A percentile compares a stretch with the other conserved stretches of the same genome.
Conservation (phyloP, 2,888 invertebrate genomes). For the Lycia hirtaria region DNA sequence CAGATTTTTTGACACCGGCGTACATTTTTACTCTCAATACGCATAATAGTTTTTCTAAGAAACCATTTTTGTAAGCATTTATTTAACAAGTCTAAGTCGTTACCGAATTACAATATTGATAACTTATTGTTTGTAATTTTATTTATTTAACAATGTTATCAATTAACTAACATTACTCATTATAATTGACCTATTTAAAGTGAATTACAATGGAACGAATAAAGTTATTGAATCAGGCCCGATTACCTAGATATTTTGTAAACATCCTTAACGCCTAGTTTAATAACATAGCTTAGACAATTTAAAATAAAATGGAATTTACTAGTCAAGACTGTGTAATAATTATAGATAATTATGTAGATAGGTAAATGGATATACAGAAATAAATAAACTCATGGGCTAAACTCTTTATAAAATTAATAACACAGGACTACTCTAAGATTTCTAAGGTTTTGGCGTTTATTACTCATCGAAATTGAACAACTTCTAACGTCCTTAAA, state of each 20-base stretch:
- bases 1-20: no score
- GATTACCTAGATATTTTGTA: slow-evolving; percentile 27
- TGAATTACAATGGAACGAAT: slow-evolving; percentile 20
- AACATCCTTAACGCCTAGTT: slow-evolving; percentile 31
- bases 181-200: slow-evolving; percentile 19
- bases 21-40: no score
- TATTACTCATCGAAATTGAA: no score
- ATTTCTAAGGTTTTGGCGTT: no score
- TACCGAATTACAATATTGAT: slow-evolving; percentile 4
- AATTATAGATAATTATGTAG: background rate
- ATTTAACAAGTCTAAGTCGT: background rate
- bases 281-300: background rate
- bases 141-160: background rate
- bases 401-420: no score
- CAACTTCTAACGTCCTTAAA: no score
- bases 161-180: slow-evolving; percentile 9
- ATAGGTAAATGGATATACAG: background rate
- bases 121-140: slow-evolving; percentile 8
- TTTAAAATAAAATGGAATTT: background rate
- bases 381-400: no score
- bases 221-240: slow-evolving; percentile 12
- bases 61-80: background rate
- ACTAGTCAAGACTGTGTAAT: background rate
- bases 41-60: no score
- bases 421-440: no score